Conservation (phyloP, 2,797 vertebrate species). For the Myoxocephalus aenaeus region DNA sequence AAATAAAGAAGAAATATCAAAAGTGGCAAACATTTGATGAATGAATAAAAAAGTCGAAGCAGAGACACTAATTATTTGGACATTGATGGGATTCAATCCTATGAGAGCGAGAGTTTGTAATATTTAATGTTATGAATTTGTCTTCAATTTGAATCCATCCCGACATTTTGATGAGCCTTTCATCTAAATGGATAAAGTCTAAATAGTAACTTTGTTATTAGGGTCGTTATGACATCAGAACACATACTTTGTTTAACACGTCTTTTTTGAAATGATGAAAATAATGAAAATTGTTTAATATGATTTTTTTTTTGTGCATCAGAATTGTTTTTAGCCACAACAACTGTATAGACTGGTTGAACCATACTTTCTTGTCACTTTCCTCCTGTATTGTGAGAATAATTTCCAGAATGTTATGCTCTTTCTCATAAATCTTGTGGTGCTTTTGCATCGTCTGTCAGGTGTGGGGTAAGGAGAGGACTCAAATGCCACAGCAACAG, state of each 20-base stretch:
- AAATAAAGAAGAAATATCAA: slow-evolving; percentile 73
- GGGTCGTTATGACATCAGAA: background rate
- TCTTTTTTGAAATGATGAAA: background rate
- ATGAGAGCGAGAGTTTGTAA: background rate
- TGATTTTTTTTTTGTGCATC: background rate
- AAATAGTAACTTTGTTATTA: background rate
- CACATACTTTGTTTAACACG: background rate
- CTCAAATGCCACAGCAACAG: no score
- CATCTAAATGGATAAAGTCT: background rate
- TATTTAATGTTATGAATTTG: background rate
- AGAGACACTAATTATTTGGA: slow-evolving; percentile 2
- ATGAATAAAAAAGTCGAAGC: slow-evolving; percentile 22
- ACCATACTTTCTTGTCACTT: background rate
- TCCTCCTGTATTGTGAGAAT: background rate
- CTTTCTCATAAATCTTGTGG: background rate
- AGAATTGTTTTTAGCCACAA: background rate
- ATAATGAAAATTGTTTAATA: background rate
- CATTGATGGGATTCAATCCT: background rate
- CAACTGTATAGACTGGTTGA: background rate
- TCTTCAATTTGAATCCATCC: background rate
- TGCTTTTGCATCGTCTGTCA: no score
- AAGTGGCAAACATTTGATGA: slow-evolving; percentile 38
- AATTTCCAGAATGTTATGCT: background rate
- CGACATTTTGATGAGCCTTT: background rate
- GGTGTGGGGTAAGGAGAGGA: no score